Base-by-base conservation (phyloP, 2,888 invertebrate genomes). In the Enoplolaimus lenunculus region DNA sequence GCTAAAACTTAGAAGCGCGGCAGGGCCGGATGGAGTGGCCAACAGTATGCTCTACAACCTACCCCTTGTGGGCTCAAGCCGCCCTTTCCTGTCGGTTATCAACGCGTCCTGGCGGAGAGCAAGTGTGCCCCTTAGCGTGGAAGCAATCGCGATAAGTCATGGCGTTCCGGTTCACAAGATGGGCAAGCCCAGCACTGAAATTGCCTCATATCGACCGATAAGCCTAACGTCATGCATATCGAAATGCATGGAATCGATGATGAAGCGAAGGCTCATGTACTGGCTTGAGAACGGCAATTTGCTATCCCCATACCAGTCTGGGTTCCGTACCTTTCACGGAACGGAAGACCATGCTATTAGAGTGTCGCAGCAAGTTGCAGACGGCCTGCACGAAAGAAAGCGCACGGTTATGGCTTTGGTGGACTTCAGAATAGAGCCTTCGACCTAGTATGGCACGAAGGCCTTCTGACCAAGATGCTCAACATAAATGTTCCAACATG, bases 231-330 rank as follows among this genome's bases (percentile, higher is more conserved):
- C 57, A n/a, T 57, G 57, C n/a, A n/a, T 57, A n/a, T 57, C 57
- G 16, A 57, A 57, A n/a, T 16, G 16, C n/a, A n/a, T n/a, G n/a
- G 57, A 57, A 57, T 21, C 16, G n/a, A 57, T 57, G 57, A 57
- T 57, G n/a, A 57, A 57, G n/a, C 57, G 57, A 57, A 57, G 57
- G n/a, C n/a, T 57, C 57, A 57, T 57, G 57, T n/a, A 57, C 57
- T 57, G 57, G 57, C 57, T 57, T 21, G 57, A 57, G n/a, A 57
- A 57, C 16, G 16, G n/a, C n/a, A 16, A 57, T 16, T 21, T 21
- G 57, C 57, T 57, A n/a, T 57, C 57, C 16, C 57, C 57, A 21
- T 57, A 21, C 57, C 57, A 57, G 57, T 16, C 57, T 21, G 57
- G 57, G n/a, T 57, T 57, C 57, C 16, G 57, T 21, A 57, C 16